Conservation (phyloP, 2,797 vertebrate genomes). For the Lagocephalus sceleratus region DNA sequence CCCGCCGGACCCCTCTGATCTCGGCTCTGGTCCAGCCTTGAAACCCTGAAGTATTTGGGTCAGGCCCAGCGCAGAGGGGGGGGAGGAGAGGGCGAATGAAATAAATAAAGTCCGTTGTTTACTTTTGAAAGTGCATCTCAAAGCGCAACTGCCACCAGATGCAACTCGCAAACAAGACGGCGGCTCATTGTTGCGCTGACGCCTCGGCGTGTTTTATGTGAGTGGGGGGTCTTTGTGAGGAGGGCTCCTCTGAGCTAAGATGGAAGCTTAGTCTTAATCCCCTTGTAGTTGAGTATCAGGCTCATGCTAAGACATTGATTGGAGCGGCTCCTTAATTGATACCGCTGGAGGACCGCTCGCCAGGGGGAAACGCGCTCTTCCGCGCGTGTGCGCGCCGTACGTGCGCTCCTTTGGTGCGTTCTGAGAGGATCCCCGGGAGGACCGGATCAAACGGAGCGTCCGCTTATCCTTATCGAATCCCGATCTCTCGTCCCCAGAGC, state of each 20-base stretch:
- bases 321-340: conserved; percentile 70
- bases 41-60: conserved; percentile 68
- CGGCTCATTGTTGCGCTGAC: conserved; percentile 28
- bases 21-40: conserved; percentile 64
- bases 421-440: conserved; percentile 60
- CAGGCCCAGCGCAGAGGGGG: conserved; percentile 48
- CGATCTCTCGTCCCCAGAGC: conserved; percentile 58
- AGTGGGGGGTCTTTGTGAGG: conserved; percentile 41
- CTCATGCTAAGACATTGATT: conserved; percentile 71
- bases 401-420: conserved; percentile 40
- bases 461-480: conserved; percentile 71
- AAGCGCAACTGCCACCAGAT: conserved; percentile 40
- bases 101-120: conserved; percentile 27
- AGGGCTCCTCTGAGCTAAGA: conserved; percentile 49
- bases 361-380: conserved; percentile 30
- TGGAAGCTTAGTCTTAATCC: conserved; percentile 68
- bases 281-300: conserved; percentile 65
- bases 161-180: conserved; percentile 33
- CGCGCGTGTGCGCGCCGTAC: conserved; percentile 28
- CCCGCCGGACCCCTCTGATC: conserved; percentile 56
- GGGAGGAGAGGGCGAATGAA: conserved; percentile 52
- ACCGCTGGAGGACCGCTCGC: conserved; percentile 59
- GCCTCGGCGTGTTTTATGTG: conserved; percentile 43
- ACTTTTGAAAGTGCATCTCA: conserved; percentile 36
- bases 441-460: conserved; percentile 62